Base-by-base conservation (phyloP, 1,140 invertebrate species). In the Antheraea mylitta region DNA sequence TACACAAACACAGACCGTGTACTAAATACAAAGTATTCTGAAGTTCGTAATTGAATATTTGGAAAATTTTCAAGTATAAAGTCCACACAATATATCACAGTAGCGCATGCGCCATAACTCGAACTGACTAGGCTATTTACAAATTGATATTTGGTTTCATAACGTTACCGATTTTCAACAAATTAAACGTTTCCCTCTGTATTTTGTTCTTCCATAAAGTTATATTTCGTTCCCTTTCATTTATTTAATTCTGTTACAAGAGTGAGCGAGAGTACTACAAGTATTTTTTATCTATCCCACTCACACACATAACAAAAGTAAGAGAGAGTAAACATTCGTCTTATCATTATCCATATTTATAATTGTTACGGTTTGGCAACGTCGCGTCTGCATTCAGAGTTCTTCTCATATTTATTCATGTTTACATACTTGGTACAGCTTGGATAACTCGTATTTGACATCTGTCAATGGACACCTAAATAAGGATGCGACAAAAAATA, bases 41-140 rank as follows among this genome's bases (percentile, higher is more conserved):
- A 36, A 64, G 38, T 64, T 42, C 63, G 38, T 42, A 64, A 3
- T 42, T 16, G 38, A 42, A 16, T 53, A 53, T 53, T 16, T 53
- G 11, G 7, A 3, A 48, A 45, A 19, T 65, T 65, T 65, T 19
- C 45, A 58, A 30, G 53, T 37, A 16, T 65, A 45, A 13, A 63
- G 67, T 73, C 70, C 76, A 75, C 75, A 63, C 13, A 37, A 16
- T 53, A 64, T 85, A 87, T 87, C 85, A 85, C 85, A 85, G 83
- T 67, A 75, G 79, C 74, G 75, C 80, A 70, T 69, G 69, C 73
- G 76, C 70, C 68, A 65, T 65, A 69, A 65, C 53, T 65, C 64
- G 70, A 74, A 80, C 78, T 89, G 87, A 88, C 87, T 89, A 89
- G 86, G 80, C 76, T 81, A 73, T 70, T 62, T 70, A 73, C 72